Conservation (phyloP, 2,888 invertebrate species). For the Anticlea derivata region DNA sequence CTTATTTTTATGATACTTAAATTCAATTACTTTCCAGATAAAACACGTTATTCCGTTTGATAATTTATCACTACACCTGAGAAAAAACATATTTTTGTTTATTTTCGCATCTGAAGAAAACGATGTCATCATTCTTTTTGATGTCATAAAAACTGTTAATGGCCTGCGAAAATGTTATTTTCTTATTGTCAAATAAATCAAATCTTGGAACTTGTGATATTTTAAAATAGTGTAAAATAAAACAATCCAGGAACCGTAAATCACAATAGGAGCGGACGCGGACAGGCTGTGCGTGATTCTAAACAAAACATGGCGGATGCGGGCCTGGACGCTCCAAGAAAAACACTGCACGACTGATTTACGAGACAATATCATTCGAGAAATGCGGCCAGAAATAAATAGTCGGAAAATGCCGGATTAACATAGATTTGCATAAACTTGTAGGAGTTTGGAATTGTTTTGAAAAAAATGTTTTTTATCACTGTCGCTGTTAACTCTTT, state of each 20-base stretch:
- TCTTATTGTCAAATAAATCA: constrained; percentile 13
- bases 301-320: constrained; percentile 74
- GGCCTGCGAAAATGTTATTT: constrained; percentile 2
- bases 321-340: constrained; percentile 71
- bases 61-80: not conserved
- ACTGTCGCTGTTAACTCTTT: too few relatives aligned
- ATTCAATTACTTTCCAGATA: constrained; percentile 5
- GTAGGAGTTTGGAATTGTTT: constrained; percentile 29
- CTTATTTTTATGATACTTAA: too few relatives aligned
- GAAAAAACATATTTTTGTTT: not conserved
- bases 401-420: constrained; percentile 69
- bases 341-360: constrained; percentile 80
- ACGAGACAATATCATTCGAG: constrained; percentile 79
- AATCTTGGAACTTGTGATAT: constrained; percentile 13
- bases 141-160: too few relatives aligned
- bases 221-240: constrained; percentile 51
- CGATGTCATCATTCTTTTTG: too few relatives aligned
- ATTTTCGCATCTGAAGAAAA: too few relatives aligned
- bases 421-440: constrained; percentile 63
- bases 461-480: constrained; percentile 9
- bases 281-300: constrained; percentile 80
- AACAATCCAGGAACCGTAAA: constrained; percentile 68
- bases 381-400: constrained; percentile 77
- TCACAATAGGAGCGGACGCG: constrained; percentile 66
- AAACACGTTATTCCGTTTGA: not conserved